Evolutionary conservation across 2,888 invertebrate species (phyloP), one percentile per base, ranked within the genome.

Genomic region (Tenthredo distinguenda): DNA sequence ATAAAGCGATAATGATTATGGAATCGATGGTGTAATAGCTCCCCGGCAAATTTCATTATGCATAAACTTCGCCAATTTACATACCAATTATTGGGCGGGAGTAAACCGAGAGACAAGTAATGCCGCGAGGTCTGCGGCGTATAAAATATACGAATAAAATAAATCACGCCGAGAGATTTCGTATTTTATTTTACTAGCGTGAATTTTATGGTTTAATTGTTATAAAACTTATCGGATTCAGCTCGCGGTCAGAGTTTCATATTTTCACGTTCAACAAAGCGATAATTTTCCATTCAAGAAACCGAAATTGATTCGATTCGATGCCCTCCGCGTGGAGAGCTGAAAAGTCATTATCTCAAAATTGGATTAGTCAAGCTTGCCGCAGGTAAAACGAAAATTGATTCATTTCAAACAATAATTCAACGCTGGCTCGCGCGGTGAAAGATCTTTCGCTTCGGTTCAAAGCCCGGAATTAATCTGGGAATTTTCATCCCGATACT

Each of bases 311-410:
- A 77, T 55, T 74, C 74, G 43, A 74, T 74, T 43, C 74, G 43
- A 77, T 34, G 26, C 77, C 15, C 55, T 77, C 9, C 77, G 34
- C 50, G 55, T 34, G 10, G 10, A 31, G 55, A 77, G 34, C 18
- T 34, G 34, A 50, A 55, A 6, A 77, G 77, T 77, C 34, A 77
- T 77, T 77, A 77, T 50, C 77, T 55, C 0, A 21, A 34, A 77
- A 77, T 77, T 55, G n/a, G n/a, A 77, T 77, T 77, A 55, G 77
- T 77, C 50, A 77, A 55, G 77, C 77, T 55, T 77, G 77, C 55
- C 77, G 15, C 4, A n/a, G 34, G 26, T 40, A 74, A 74, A 10
- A 12, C 9, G 55, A 34, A 50, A 77, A 77, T 77, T 31, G 77
- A 18, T 77, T 55, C 55, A 31, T 77, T 55, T 77, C 3, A 26